A percentile compares a stretch with the other conserved stretches of the same genome.
These are phyloP conservation scores for Amorpha juglandis DNA, from an alignment of 2,888 invertebrate species.

Conservation along the genomic window DNA sequence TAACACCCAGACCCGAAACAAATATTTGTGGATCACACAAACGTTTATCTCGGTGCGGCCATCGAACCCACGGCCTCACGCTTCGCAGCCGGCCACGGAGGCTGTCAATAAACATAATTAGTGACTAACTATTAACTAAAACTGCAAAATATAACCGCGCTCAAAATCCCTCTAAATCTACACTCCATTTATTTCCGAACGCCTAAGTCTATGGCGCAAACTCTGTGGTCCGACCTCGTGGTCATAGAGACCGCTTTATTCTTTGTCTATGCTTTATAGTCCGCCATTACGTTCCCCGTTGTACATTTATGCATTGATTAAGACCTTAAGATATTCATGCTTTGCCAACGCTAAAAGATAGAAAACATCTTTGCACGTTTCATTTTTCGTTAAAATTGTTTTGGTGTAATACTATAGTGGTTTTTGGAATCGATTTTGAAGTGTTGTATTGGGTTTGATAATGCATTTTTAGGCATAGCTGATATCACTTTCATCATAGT, in stretches of 20 bases:
- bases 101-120: too few relatives aligned
- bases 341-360: constrained; percentile 24
- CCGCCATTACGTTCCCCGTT: constrained; percentile 53
- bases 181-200: constrained; percentile 25
- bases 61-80: too few relatives aligned
- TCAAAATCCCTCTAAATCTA: background rate
- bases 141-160: background rate
- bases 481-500: too few relatives aligned
- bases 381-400: background rate
- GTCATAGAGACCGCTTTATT: constrained; percentile 53
- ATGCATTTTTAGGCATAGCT: background rate
- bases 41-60: too few relatives aligned
- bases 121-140: too few relatives aligned
- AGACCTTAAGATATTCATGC: constrained; percentile 34
- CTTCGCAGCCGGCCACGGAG: too few relatives aligned
- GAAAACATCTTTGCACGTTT: background rate
- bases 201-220: constrained; percentile 32
- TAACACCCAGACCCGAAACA: too few relatives aligned
- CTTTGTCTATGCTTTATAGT: constrained; percentile 62
- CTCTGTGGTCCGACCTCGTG: constrained; percentile 55
- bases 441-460: too few relatives aligned
- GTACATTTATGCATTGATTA: constrained; percentile 59
- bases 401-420: background rate
- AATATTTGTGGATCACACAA: too few relatives aligned
- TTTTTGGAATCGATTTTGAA: background rate